Evolutionary conservation across 2,888 invertebrate species (phyloP).

Genomic region (Caenorhabditis zanzibari): DNA sequence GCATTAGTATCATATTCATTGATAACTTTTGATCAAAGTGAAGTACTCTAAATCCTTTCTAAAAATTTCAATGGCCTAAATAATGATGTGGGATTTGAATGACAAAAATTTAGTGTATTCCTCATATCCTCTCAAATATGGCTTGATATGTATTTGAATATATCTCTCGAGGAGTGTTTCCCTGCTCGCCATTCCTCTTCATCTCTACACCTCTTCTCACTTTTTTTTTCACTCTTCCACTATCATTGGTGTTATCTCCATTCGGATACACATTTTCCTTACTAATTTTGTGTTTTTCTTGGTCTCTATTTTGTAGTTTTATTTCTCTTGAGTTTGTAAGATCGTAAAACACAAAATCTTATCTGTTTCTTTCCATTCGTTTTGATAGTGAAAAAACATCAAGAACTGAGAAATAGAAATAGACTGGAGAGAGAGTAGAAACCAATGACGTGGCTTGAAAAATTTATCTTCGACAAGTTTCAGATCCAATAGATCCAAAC

Average conservation of each 20-base stretch:
- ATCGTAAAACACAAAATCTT: neutral
- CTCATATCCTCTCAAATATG: conserved; percentile 19
- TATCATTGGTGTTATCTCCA: conserved; percentile 14
- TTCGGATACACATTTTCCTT: neutral
- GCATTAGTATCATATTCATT: neutral
- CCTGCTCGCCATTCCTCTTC: conserved; percentile 5
- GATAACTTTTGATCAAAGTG: neutral
- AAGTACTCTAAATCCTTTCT: neutral
- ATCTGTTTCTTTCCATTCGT: neutral
- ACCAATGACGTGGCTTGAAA: conserved; percentile 30
- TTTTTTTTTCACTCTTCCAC: conserved; percentile 1
- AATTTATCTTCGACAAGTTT: too few relatives aligned
- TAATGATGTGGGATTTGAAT: conserved; percentile 1
- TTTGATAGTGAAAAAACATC: neutral
- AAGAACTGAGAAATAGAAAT: neutral
- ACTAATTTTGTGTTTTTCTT: neutral
- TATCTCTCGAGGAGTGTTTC: conserved; percentile 34
- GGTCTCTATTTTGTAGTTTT: neutral
- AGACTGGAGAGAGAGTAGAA: conserved; percentile 20
- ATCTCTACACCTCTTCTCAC: conserved; percentile 1
- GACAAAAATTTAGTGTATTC: neutral
- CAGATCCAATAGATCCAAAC: too few relatives aligned
- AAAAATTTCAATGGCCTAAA: neutral
- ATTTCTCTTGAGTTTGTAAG: neutral
- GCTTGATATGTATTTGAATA: conserved; percentile 21